phyloP scores from a whole-genome alignment of 2,797 vertebrate genomes.

The Myotis findleyi region DNA sequence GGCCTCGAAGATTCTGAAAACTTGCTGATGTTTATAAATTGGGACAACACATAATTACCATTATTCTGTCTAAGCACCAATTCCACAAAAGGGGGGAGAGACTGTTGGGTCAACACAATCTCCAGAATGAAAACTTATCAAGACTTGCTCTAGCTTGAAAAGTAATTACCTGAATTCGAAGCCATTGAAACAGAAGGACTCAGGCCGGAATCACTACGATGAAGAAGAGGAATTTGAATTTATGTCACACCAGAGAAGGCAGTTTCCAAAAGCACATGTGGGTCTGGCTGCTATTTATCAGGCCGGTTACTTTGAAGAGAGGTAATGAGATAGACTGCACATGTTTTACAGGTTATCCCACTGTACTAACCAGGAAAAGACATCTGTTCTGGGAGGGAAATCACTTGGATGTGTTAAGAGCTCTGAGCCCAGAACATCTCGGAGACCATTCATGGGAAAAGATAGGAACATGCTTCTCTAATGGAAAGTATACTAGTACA shows the following conservation, averaged over 20 bases:
- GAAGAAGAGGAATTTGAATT: constrained; percentile 71
- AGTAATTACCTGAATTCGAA: constrained; percentile 93
- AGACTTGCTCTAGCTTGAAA: neutral
- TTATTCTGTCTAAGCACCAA: neutral
- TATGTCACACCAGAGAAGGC: constrained; percentile 22
- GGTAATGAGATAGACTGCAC: neutral
- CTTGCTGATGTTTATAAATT: neutral
- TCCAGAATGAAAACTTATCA: neutral
- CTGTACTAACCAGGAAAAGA: neutral
- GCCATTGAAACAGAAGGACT: constrained; percentile 93
- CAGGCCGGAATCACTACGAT: constrained; percentile 95
- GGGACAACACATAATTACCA: neutral
- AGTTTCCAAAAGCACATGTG: constrained; percentile 38
- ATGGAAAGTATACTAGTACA: neutral
- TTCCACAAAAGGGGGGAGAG: neutral
- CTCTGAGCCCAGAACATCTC: neutral
- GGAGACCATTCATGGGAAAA: neutral
- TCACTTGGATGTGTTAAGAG: neutral
- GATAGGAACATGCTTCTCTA: neutral
- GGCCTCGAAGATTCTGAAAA: neutral
- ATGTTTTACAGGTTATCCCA: neutral
- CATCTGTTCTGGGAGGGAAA: neutral
- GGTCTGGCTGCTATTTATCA: neutral
- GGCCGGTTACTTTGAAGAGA: constrained; percentile 28
- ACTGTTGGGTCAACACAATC: neutral